Evolutionary conservation across 2,113 vertebrate genomes (phyloP).

Genomic region (Recurvirostra avosetta): DNA sequence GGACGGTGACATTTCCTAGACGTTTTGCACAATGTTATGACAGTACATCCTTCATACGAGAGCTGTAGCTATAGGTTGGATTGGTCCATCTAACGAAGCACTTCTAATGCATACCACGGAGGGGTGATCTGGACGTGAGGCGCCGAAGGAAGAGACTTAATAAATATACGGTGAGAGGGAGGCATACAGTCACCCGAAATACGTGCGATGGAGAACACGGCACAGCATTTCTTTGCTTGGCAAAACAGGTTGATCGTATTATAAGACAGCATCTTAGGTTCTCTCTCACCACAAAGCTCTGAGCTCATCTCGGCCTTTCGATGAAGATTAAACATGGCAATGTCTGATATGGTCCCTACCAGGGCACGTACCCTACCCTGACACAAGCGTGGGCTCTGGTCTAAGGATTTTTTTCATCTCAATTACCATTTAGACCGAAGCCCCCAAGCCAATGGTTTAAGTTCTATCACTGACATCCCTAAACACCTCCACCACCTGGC

Average conservation of each 20-base stretch:
- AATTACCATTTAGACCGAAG: background rate
- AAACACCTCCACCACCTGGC: background rate
- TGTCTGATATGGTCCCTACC: background rate
- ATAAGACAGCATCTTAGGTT: background rate
- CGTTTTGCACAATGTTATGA: background rate
- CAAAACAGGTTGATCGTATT: background rate
- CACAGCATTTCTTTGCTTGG: background rate
- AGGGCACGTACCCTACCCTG: background rate
- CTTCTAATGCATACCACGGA: background rate
- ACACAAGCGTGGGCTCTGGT: background rate
- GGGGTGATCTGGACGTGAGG: background rate
- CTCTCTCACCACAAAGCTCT: background rate
- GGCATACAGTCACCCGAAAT: background rate
- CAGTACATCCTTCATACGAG: background rate
- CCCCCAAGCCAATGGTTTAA: background rate
- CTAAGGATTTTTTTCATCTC: background rate
- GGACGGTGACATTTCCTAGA: background rate
- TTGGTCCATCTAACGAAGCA: background rate
- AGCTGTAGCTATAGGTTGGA: background rate
- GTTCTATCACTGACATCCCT: background rate
- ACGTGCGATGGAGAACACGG: rapidly evolving
- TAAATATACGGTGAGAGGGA: background rate
- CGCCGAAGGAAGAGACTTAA: background rate
- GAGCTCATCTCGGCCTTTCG: background rate
- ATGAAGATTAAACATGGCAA: background rate